Percentiles rank a stretch among this genome's conserved stretches.
Conservation (phyloP, 2,113 vertebrate species). For the Corydoras maculifer region DNA sequence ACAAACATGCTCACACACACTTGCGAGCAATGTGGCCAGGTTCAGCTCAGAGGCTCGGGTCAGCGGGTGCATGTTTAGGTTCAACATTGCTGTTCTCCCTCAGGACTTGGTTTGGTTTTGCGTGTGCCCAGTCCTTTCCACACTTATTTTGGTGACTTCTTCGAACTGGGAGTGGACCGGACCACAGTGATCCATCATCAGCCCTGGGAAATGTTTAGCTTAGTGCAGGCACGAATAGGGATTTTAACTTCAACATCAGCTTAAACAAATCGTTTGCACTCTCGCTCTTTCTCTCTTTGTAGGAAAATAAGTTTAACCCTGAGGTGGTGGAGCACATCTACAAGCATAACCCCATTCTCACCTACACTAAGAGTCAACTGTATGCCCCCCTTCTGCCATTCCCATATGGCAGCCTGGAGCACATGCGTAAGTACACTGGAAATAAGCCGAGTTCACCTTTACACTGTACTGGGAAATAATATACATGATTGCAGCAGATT, state of each 20-base stretch:
- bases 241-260: neutral
- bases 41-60: slow-evolving; percentile 4
- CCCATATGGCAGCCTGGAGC: slow-evolving; percentile 76
- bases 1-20: neutral
- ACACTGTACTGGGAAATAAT: too few relatives aligned
- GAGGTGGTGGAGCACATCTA: slow-evolving; percentile 92
- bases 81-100: neutral
- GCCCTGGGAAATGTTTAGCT: neutral
- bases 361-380: slow-evolving; percentile 83
- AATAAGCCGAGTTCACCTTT: too few relatives aligned
- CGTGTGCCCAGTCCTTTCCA: neutral
- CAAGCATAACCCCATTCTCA: slow-evolving; percentile 85
- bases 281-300: slow-evolving; percentile 30
- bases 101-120: neutral
- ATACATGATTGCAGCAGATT: too few relatives aligned
- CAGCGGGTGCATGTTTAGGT: slow-evolving; percentile 14
- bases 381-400: slow-evolving; percentile 91
- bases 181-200: neutral
- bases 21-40: neutral
- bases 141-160: neutral
- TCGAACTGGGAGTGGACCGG: neutral
- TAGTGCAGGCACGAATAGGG: neutral
- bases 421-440: slow-evolving; percentile 71
- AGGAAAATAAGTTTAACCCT: slow-evolving; percentile 83
- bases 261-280: neutral